Evolutionary conservation across 2,797 vertebrate species (phyloP), one percentile per base, ranked within the genome.

Genomic region (Dallia pectoralis): DNA sequence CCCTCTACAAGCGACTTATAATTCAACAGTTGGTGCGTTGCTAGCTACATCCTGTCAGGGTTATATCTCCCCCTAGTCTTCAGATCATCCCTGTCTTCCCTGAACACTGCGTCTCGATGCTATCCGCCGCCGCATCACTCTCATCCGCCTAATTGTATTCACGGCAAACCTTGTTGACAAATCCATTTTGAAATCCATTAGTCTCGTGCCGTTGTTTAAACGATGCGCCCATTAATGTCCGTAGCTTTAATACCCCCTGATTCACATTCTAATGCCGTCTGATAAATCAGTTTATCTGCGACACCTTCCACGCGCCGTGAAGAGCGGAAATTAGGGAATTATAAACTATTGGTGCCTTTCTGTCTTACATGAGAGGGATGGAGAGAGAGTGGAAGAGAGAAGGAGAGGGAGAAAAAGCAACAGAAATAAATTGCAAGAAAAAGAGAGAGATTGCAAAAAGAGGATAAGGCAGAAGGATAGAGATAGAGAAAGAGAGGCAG

Each of bases 141-240:
- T 89, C 85, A 86, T 89, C 88, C 87, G 85, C 86, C 87, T 91
- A 88, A 93, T 93, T 91, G 89, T 85, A 89, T 92, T 91, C 91
- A 81, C 74, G n/a, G 80, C 84, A 80, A 88, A 82, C 76, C 59
- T 76, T 93, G 91, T 93, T 93, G 91, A 93, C 91, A 93, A 93
- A 93, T 92, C 91, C 87, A 92, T 92, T 92, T 87, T 89, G 85
- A 91, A 93, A 93, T 92, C 90, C 88, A 93, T 93, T 93, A 93
- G 91, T 91, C 88, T 88, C 76, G 73, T 89, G 87, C 89, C 85
- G 82, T 91, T 90, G 89, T 90, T 92, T 91, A 93, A 93, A 91
- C 89, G 92, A 91, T 90, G 88, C 81, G 86, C 85, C 81, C 85
- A 85, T 91, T 93, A 92, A 90, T 91, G 92, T 89, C 91, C 91